Percentiles rank a stretch among this genome's conserved stretches.
These are phyloP conservation scores for Cecidostiba fungosa DNA, from an alignment of 2,888 invertebrate species.

Conservation along the genomic window DNA sequence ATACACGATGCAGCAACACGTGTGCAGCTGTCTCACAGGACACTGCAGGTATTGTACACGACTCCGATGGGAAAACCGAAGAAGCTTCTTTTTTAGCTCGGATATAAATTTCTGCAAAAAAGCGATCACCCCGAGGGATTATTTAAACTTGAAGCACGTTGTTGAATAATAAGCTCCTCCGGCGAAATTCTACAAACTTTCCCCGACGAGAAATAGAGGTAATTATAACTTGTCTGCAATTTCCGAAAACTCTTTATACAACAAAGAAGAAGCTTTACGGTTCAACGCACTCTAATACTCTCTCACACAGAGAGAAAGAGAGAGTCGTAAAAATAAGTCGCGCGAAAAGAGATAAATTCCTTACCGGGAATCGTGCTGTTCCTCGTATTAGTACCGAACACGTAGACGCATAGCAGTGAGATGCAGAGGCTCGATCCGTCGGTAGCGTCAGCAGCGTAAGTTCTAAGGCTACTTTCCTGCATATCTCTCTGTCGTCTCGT, in stretches of 20 bases:
- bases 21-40: neutral
- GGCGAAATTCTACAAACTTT: too few species aligned
- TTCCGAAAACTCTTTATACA: neutral
- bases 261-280: neutral
- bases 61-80: neutral
- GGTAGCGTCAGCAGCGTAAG: conserved; percentile 67
- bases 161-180: too few species aligned
- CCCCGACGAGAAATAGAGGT: too few species aligned
- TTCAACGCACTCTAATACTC: neutral
- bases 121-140: too few species aligned
- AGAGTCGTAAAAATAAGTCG: neutral
- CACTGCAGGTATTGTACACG: neutral
- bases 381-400: conserved; percentile 69
- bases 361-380: conserved; percentile 8
- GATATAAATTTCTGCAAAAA: too few species aligned
- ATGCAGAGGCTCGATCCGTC: conserved; percentile 74
- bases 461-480: neutral
- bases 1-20: conserved; percentile 3
- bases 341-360: conserved; percentile 19
- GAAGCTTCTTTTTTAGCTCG: neutral
- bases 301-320: too few species aligned
- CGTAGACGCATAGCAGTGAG: conserved; percentile 76
- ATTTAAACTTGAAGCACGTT: too few species aligned
- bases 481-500: neutral
- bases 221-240: too few species aligned